These are phyloP conservation scores for Pseudopodoces humilis DNA, from an alignment of 2,113 vertebrate species.

Conservation along the genomic window DNA sequence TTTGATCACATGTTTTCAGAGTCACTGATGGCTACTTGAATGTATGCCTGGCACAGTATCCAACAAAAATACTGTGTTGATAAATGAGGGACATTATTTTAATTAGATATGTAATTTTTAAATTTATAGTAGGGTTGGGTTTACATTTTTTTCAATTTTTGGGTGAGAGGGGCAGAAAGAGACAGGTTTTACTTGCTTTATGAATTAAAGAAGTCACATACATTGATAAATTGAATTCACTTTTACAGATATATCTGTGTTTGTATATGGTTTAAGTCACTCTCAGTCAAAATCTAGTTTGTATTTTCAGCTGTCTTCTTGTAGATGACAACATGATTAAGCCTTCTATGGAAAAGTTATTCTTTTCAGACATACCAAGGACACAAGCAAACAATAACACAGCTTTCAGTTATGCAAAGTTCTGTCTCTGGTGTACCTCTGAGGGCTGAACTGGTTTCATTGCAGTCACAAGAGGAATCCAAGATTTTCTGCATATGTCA, in stretches of 20 bases:
- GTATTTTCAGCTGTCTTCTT: neutral
- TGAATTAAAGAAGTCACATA: neutral
- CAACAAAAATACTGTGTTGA: neutral
- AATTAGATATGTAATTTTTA: neutral
- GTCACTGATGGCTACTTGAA: neutral
- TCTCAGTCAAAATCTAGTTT: neutral
- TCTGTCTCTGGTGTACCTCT: neutral
- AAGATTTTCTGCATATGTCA: neutral
- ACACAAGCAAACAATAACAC: neutral
- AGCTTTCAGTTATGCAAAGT: neutral
- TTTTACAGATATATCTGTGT: neutral
- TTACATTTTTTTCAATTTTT: neutral
- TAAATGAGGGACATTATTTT: neutral
- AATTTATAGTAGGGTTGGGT: neutral
- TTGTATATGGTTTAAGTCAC: neutral
- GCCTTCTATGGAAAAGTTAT: neutral
- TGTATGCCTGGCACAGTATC: neutral
- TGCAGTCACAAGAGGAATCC: neutral
- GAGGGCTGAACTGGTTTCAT: neutral
- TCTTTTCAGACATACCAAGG: neutral
- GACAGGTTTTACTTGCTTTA: neutral
- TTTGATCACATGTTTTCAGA: neutral
- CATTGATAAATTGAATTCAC: neutral
- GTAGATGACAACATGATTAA: neutral
- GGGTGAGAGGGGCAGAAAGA: fast-evolving